Evolutionary conservation across 2,888 invertebrate genomes (phyloP).

Genomic region (Anthrax anthrax): DNA sequence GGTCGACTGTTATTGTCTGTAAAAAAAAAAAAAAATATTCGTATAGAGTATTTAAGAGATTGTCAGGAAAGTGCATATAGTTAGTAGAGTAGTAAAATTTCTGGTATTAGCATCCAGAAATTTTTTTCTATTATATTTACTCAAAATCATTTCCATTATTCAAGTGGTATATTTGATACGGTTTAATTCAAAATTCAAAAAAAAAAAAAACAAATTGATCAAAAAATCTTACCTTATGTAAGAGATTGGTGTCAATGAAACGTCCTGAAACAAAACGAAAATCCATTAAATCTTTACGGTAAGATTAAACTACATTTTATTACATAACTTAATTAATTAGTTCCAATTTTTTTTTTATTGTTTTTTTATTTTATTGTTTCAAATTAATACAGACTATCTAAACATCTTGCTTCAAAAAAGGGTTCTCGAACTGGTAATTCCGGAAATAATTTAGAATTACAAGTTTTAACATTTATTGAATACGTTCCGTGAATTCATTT

Average conservation of each 20-base stretch:
- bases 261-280: conserved; percentile 22
- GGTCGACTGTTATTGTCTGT: background rate
- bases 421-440: conserved; percentile 74
- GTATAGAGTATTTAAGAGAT: background rate
- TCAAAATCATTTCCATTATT: too few relatives aligned
- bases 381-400: conserved; percentile 50
- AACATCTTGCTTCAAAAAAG: conserved; percentile 67
- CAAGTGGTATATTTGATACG: too few relatives aligned
- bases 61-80: background rate
- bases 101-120: background rate
- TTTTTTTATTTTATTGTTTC: conserved; percentile 5
- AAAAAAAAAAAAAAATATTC: too few relatives aligned
- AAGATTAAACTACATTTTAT: conserved; percentile 4
- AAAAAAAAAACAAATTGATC: too few relatives aligned
- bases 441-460: conserved; percentile 70
- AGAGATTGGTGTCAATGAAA: conserved; percentile 33
- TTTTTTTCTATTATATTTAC: background rate
- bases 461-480: conserved; percentile 68
- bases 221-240: conserved; percentile 2
- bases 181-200: too few relatives aligned
- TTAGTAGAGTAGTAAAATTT: conserved; percentile 3
- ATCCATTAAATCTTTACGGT: conserved; percentile 19
- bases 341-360: background rate
- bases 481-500: conserved; percentile 60
- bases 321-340: background rate